Conservation (phyloP, 2,888 invertebrate genomes). For the Cheiracanthium punctorium region DNA sequence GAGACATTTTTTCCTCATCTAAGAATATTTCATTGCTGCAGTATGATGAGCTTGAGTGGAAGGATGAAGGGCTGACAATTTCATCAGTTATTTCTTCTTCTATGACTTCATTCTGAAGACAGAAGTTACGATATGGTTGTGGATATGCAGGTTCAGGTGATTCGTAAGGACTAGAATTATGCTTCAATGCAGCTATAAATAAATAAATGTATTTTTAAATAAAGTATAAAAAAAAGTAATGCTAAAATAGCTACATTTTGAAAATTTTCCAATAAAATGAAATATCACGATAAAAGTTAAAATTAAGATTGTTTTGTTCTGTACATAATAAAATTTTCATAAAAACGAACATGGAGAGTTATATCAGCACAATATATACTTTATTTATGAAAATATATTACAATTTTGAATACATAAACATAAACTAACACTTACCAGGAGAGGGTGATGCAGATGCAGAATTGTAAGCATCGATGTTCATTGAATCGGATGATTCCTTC, state of each 20-base stretch:
- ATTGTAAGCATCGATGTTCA: slow-evolving; percentile 30
- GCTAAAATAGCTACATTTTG: too few relatives aligned
- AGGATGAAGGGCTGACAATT: slow-evolving; percentile 35
- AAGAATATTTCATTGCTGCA: slow-evolving; percentile 42
- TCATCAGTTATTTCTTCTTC: slow-evolving; percentile 62
- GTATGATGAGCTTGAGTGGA: slow-evolving; percentile 37
- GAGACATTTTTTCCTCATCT: slow-evolving; percentile 49
- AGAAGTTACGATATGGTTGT: slow-evolving; percentile 44
- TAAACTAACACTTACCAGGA: slow-evolving; percentile 15
- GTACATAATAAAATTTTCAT: too few relatives aligned
- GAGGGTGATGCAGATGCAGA: slow-evolving; percentile 56
- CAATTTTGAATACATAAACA: too few relatives aligned
- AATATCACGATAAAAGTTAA: too few relatives aligned
- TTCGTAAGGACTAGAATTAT: slow-evolving; percentile 24
- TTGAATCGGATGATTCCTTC: slow-evolving; percentile 45
- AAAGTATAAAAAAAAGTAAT: neutral
- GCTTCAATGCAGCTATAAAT: slow-evolving; percentile 23
- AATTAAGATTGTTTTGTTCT: neutral
- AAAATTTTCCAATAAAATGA: too few relatives aligned
- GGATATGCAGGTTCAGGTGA: slow-evolving; percentile 34
- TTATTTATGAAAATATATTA: too few relatives aligned
- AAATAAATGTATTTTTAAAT: too few relatives aligned
- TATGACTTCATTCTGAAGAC: slow-evolving; percentile 52
- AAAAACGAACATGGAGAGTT: too few relatives aligned
- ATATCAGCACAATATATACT: too few relatives aligned